Evolutionary conservation across 1,140 invertebrate genomes (phyloP).

Genomic region (Hycleus cichorii): DNA sequence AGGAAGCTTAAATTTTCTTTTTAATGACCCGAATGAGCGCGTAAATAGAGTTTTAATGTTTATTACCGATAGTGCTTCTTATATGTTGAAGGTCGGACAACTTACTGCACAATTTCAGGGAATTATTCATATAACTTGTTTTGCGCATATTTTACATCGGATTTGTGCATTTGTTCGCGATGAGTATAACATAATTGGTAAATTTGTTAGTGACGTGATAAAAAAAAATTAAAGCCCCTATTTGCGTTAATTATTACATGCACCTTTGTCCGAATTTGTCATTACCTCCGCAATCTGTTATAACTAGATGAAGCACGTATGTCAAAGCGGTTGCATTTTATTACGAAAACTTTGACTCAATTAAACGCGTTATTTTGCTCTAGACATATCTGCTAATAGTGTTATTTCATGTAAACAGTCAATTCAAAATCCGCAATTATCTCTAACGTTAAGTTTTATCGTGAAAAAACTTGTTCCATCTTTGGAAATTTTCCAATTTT

Average conservation of each 20-base stretch:
- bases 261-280: constrained; percentile 21
- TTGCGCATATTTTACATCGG: constrained; percentile 32
- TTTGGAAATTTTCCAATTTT: no score
- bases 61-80: constrained; percentile 31
- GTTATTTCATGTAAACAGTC: no score
- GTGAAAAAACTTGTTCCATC: no score
- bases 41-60: constrained; percentile 1
- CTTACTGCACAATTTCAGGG: constrained; percentile 18
- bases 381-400: no score
- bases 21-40: no score
- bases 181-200: constrained; percentile 23
- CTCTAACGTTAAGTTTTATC: no score
- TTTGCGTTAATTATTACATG: constrained; percentile 22
- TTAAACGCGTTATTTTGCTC: no score
- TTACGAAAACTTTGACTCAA: constrained; percentile 1
- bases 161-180: constrained; percentile 30
- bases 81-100: constrained; percentile 32
- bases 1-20: no score
- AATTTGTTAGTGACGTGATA: constrained; percentile 20
- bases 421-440: no score
- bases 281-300: constrained; percentile 27
- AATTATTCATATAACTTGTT: constrained; percentile 33
- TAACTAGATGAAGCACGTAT: constrained; percentile 35
- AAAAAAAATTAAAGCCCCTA: constrained; percentile 30
- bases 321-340: constrained; percentile 9